Base-by-base conservation (phyloP, 2,113 vertebrate species). In the Ailurus styani region DNA sequence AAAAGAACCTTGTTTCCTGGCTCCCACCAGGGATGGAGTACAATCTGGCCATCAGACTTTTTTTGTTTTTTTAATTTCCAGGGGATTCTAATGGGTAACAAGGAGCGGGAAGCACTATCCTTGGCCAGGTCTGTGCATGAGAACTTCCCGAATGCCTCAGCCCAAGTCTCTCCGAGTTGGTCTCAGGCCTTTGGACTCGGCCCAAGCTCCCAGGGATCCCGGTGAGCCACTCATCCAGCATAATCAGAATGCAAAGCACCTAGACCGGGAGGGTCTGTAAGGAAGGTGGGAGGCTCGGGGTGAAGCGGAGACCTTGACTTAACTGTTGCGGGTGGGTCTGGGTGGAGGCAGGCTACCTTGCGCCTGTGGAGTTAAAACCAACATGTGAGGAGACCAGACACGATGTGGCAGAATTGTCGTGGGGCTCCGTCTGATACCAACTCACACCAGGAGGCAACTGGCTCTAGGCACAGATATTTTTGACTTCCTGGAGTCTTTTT, bases 401-500 rank as follows among this genome's bases (percentile, higher is more conserved):
- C 62, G 34, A 85, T 23, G 37, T 42, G 20, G 20, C 18, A 6
- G 91, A 3, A 5, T 60, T 62, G 92, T 75, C 75, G n/a, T 17
- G 15, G 78, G 54, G n/a, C 31, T 84, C 40, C 40, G 52, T 66
- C 34, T 79, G 73, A 62, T 79, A 68, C 37, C 47, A 52, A 17
- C 57, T 95, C 21, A 45, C 17, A 57, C 21, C 50, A 62, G 62
- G 21, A 86, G 50, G 86, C 13, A 34, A 34, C 6, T 47, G 37
- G 54, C 29, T 79, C 45, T 79, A 29, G 60, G 64, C 55, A 60
- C 34, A 87, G 68, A 42, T 27, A 54, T 3, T 5, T 75, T 57
- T 34, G 75, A 60, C 73, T 82, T 97, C 64, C 40, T 64, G 54
- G 23, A 37, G 50, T 77, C 75, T 84, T 82, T 95, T 87, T 23